These are phyloP conservation scores for Trissolcus basalis DNA, from an alignment of 1,140 invertebrate genomes.

Conservation along the genomic window DNA sequence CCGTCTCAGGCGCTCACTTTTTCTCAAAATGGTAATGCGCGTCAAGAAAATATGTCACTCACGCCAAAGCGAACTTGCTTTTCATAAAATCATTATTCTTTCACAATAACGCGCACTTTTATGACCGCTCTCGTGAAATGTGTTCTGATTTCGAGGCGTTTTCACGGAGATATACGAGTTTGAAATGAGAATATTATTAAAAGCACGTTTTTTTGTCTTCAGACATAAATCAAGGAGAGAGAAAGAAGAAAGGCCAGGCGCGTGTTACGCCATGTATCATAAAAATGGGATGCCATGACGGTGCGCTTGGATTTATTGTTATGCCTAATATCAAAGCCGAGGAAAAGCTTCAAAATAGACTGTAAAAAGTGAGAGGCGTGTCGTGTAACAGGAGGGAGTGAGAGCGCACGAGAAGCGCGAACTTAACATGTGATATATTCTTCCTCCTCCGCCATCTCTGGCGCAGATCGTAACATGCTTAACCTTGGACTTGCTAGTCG, in stretches of 20 bases:
- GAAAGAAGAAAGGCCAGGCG: conserved; percentile 7
- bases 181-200: too few relatives aligned
- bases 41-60: conserved; percentile 25
- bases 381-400: neutral
- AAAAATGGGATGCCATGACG: conserved; percentile 43
- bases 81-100: neutral
- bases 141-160: too few relatives aligned
- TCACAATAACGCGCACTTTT: too few relatives aligned
- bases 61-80: neutral
- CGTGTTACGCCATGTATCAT: conserved; percentile 31
- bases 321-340: conserved; percentile 25
- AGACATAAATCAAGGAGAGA: conserved; percentile 12
- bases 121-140: too few relatives aligned
- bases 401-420: conserved; percentile 1
- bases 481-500: conserved; percentile 70
- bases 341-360: conserved; percentile 37
- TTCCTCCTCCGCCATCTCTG: conserved; percentile 49
- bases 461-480: conserved; percentile 60
- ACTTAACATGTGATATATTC: conserved; percentile 44
- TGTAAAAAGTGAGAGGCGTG: conserved; percentile 37
- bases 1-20: conserved; percentile 39
- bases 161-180: too few relatives aligned
- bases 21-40: conserved; percentile 41
- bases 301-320: conserved; percentile 45
- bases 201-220: conserved; percentile 3